phyloP scores from a whole-genome alignment of 2,888 invertebrate species.

The Julus scanicus region DNA sequence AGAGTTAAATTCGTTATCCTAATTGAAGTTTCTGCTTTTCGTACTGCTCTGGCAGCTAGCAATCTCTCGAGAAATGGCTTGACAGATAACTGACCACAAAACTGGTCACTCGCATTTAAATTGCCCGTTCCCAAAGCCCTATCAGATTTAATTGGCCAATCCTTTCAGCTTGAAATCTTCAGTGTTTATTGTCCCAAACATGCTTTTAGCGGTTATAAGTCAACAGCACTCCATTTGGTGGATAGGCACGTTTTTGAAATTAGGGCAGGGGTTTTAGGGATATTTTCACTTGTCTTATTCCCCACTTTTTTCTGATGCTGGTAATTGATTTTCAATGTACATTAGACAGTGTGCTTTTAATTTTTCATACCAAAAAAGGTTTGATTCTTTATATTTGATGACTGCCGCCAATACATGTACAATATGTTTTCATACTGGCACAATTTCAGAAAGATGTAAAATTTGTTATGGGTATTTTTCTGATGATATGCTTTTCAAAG shows the following conservation, averaged over 20 bases:
- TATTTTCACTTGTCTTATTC: too few species aligned
- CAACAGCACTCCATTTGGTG: neutral
- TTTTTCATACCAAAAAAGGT: neutral
- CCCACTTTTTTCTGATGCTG: neutral
- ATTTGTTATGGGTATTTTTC: too few species aligned
- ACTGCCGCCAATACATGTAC: too few species aligned
- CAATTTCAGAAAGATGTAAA: too few species aligned
- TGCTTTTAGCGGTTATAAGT: conserved; percentile 16
- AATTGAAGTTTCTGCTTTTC: conserved; percentile 34
- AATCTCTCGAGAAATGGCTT: conserved; percentile 28
- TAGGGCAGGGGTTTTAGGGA: too few species aligned
- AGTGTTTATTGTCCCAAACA: neutral
- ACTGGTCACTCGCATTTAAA: conserved; percentile 24
- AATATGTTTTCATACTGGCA: too few species aligned
- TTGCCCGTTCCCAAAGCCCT: neutral
- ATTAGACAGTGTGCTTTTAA: neutral
- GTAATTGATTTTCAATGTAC: neutral
- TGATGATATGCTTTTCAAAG: too few species aligned
- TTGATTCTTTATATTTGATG: too few species aligned
- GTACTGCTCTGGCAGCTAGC: neutral
- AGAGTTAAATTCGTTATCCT: conserved; percentile 40
- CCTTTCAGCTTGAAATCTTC: neutral
- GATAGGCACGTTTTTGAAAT: too few species aligned
- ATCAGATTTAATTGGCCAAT: neutral
- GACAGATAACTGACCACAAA: conserved; percentile 26